phyloP scores from a whole-genome alignment of 1,140 invertebrate genomes.

The Eriosoma lanigerum region DNA sequence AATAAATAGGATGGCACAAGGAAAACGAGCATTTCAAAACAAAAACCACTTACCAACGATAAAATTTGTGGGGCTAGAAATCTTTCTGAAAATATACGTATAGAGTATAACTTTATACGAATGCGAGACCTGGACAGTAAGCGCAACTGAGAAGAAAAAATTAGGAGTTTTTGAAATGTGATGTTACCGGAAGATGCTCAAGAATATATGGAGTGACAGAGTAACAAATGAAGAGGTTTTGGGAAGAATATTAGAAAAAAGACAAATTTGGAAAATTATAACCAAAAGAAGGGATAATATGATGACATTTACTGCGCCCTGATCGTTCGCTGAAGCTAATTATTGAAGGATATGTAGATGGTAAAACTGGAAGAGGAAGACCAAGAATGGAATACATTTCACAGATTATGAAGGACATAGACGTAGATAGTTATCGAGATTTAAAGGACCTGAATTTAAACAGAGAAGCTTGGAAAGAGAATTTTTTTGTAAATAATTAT shows the following conservation, averaged over 20 bases:
- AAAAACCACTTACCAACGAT: constrained; percentile 17
- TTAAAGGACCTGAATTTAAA: constrained; percentile 7
- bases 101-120: constrained; percentile 47
- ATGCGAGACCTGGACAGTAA: constrained; percentile 42
- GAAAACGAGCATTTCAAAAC: constrained; percentile 19
- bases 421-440: background rate
- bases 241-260: constrained; percentile 43
- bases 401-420: constrained; percentile 18
- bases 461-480: background rate
- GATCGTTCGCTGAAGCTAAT: constrained; percentile 31
- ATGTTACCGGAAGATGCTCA: constrained; percentile 41
- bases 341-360: constrained; percentile 23
- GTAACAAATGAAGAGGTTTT: constrained; percentile 48
- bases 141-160: constrained; percentile 46
- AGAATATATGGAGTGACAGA: constrained; percentile 49
- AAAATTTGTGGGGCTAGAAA: constrained; percentile 18
- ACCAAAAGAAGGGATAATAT: constrained; percentile 32
- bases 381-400: constrained; percentile 2
- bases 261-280: constrained; percentile 44
- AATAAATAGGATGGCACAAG: constrained; percentile 20
- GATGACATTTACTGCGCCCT: constrained; percentile 36
- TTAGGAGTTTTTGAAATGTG: constrained; percentile 51
- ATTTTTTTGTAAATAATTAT: no score
- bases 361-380: constrained; percentile 14
- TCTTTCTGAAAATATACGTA: constrained; percentile 47